These are phyloP conservation scores for Fukomys damarensis DNA, from an alignment of 2,113 vertebrate species.

Conservation along the genomic window DNA sequence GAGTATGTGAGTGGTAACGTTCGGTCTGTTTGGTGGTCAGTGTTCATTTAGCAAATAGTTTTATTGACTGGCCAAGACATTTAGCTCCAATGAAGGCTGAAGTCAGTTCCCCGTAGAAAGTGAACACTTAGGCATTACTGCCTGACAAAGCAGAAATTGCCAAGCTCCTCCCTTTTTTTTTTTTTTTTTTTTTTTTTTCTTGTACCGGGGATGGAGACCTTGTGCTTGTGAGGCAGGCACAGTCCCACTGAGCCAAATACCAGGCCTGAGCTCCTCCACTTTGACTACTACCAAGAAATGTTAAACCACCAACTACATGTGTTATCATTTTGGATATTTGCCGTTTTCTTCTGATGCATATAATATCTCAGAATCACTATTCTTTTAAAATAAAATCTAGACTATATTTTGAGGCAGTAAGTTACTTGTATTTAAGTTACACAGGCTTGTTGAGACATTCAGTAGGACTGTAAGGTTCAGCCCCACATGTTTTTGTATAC, in stretches of 20 bases:
- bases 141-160: slow-evolving; percentile 21
- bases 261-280: not conserved
- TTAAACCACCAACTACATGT: not conserved
- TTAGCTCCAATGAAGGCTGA: not conserved
- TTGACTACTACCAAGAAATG: not conserved
- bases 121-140: not conserved
- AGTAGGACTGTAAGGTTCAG: not conserved
- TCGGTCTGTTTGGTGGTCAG: not conserved
- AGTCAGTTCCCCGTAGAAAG: not conserved
- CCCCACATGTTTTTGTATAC: not conserved
- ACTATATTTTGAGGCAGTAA: not conserved
- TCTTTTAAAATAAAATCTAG: not conserved
- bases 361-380: not conserved
- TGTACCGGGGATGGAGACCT: no score
- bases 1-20: not conserved
- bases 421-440: not conserved
- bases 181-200: no score
- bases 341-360: not conserved
- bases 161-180: not conserved
- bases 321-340: not conserved
- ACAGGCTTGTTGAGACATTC: not conserved
- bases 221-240: no score
- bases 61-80: not conserved
- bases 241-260: no score
- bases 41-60: not conserved